Percentiles rank a stretch among this genome's conserved stretches.
phyloP scores from a whole-genome alignment of 2,888 invertebrate genomes.

The Agonopterix subpropinquella region DNA sequence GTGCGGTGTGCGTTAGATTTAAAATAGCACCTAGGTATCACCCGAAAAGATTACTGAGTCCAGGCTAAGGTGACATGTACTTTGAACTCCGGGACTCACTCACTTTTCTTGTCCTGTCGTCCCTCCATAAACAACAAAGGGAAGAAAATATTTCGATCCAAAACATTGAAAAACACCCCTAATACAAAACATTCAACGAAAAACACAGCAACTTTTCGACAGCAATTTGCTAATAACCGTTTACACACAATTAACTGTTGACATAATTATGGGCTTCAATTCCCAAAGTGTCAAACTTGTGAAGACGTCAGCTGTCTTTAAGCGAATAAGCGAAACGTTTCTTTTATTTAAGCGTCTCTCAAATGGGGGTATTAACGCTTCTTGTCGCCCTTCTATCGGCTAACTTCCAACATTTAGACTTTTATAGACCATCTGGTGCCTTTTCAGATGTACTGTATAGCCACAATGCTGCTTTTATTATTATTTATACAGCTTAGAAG shows the following conservation, averaged over 20 bases:
- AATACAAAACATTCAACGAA: too few relatives aligned
- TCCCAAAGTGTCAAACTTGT: slow-evolving; percentile 40
- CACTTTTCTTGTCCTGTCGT: too few relatives aligned
- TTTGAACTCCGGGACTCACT: too few relatives aligned
- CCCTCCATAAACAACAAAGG: too few relatives aligned
- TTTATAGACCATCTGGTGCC: slow-evolving; percentile 53
- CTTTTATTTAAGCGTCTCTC: slow-evolving; percentile 31
- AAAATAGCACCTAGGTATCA: too few relatives aligned
- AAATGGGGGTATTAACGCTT: slow-evolving; percentile 17
- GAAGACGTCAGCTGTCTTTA: slow-evolving; percentile 37
- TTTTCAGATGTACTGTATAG: slow-evolving; percentile 22
- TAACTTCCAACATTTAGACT: slow-evolving; percentile 52
- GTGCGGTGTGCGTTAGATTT: too few relatives aligned
- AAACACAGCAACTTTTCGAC: too few relatives aligned
- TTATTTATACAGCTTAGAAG: slow-evolving; percentile 12
- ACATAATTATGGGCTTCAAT: slow-evolving; percentile 48
- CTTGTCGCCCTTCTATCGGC: slow-evolving; percentile 32
- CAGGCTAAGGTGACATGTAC: too few relatives aligned
- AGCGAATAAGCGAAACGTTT: slow-evolving; percentile 36
- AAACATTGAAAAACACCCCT: slow-evolving; percentile 2
- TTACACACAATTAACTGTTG: slow-evolving; percentile 42
- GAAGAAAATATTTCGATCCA: slow-evolving; percentile 1
- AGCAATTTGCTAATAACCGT: background rate
- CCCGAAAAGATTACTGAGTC: too few relatives aligned
- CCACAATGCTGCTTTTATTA: slow-evolving; percentile 29